phyloP scores from a whole-genome alignment of 2,888 invertebrate genomes.

The Dynastes hyllus region DNA sequence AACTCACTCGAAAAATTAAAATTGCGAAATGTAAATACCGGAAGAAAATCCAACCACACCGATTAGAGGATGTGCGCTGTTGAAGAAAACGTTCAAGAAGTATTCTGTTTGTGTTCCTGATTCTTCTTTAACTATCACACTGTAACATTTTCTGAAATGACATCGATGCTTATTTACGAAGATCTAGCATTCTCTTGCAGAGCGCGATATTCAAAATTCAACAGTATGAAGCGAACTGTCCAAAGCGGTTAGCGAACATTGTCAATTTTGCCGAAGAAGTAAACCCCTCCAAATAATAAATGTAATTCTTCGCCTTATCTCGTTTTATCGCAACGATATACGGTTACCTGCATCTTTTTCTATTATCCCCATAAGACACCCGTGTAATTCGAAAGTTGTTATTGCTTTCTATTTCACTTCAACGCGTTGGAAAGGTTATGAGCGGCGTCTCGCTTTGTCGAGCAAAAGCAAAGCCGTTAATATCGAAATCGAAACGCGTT shows the following conservation, averaged over 20 bases:
- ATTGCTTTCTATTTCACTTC: slow-evolving; percentile 39
- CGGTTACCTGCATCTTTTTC: slow-evolving; percentile 52
- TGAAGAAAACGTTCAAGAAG: neutral
- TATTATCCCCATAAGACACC: slow-evolving; percentile 57
- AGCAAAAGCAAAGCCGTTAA: slow-evolving; percentile 16
- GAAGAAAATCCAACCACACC: slow-evolving; percentile 6
- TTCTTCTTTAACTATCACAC: slow-evolving; percentile 25
- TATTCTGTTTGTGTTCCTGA: neutral
- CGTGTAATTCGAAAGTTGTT: slow-evolving; percentile 51
- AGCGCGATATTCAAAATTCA: slow-evolving; percentile 57
- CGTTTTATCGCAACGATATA: slow-evolving; percentile 10
- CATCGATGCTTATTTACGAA: slow-evolving; percentile 12
- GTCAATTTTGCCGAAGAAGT: slow-evolving; percentile 55
- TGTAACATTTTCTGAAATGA: slow-evolving; percentile 27
- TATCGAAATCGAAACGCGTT: slow-evolving; percentile 30
- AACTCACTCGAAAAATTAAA: slow-evolving; percentile 30
- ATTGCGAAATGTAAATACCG: neutral
- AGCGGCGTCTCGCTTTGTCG: slow-evolving; percentile 9
- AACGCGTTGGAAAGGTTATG: neutral
- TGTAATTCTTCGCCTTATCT: slow-evolving; percentile 37
- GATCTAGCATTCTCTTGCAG: slow-evolving; percentile 29
- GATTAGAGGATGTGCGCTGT: neutral
- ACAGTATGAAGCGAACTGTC: slow-evolving; percentile 57
- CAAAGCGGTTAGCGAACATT: slow-evolving; percentile 53
- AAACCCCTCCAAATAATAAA: slow-evolving; percentile 54